phyloP scores from a whole-genome alignment of 2,797 vertebrate species.

The Sebastes ruberrimus region DNA sequence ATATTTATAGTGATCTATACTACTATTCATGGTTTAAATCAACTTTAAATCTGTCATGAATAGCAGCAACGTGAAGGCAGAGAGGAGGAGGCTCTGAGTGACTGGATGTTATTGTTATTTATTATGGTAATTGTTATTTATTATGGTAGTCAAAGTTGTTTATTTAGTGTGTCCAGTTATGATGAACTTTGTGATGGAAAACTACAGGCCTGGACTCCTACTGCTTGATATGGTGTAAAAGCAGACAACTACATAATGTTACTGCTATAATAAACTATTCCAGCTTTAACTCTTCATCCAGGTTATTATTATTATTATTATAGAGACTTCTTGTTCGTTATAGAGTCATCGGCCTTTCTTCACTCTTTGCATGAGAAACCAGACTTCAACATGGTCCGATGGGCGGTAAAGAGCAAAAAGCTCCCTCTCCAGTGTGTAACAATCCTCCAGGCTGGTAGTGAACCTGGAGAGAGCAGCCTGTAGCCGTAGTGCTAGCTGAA shows the following conservation, averaged over 20 bases:
- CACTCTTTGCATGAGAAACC: conserved; percentile 3
- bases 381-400: conserved; percentile 24
- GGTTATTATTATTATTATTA: conserved; percentile 10
- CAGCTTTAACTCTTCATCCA: not conserved
- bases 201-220: conserved; percentile 62
- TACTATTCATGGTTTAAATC: conserved; percentile 36
- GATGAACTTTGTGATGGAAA: conserved; percentile 67
- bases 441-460: conserved; percentile 5
- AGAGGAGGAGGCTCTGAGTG: not conserved
- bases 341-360: not conserved
- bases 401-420: conserved; percentile 30
- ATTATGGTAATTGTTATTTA: not conserved
- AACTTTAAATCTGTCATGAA: conserved; percentile 12
- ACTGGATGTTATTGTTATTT: not conserved
- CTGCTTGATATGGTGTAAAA: conserved; percentile 19
- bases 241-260: not conserved
- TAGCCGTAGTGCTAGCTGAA: not conserved
- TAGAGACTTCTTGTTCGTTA: not conserved
- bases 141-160: not conserved
- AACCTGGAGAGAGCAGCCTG: not conserved
- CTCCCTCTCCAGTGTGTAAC: conserved; percentile 52
- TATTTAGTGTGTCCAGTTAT: conserved; percentile 18
- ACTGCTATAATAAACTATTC: not conserved
- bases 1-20: not conserved
- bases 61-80: not conserved